Percentiles rank a stretch among this genome's conserved stretches.
These are phyloP conservation scores for Temnothorax ravouxi DNA, from an alignment of 2,888 invertebrate species.

Conservation along the genomic window DNA sequence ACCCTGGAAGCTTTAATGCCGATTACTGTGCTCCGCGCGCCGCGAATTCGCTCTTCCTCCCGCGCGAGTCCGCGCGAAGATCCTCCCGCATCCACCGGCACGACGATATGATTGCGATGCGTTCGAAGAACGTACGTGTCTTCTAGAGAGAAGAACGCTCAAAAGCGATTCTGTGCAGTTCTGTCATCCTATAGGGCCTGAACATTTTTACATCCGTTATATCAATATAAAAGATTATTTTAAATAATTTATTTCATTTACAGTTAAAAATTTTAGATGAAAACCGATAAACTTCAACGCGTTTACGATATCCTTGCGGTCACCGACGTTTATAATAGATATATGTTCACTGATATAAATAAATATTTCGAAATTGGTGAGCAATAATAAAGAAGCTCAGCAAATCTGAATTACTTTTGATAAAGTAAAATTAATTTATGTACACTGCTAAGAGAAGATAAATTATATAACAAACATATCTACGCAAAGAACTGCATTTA, in stretches of 20 bases:
- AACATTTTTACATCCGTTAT: neutral
- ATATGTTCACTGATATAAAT: neutral
- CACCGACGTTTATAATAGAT: no score
- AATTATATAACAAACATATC: neutral
- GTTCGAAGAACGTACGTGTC: neutral
- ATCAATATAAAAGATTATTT: neutral
- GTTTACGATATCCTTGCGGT: neutral
- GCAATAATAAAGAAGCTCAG: neutral
- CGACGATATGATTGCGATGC: no score
- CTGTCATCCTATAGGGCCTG: neutral
- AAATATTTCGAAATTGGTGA: neutral
- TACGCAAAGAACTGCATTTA: neutral
- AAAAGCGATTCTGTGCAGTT: neutral
- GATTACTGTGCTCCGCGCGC: constrained; percentile 71
- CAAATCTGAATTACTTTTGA: neutral
- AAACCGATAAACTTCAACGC: neutral
- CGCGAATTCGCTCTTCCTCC: constrained; percentile 49
- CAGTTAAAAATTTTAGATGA: neutral
- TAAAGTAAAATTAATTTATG: neutral
- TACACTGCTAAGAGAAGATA: neutral
- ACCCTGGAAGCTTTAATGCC: constrained; percentile 79
- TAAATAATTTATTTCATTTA: neutral
- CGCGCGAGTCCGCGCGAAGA: constrained; percentile 16
- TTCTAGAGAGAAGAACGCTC: neutral
- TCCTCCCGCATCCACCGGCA: neutral